Conservation (phyloP, 92 coral and sea anemone species). For the Epizoanthus rinbou region DNA sequence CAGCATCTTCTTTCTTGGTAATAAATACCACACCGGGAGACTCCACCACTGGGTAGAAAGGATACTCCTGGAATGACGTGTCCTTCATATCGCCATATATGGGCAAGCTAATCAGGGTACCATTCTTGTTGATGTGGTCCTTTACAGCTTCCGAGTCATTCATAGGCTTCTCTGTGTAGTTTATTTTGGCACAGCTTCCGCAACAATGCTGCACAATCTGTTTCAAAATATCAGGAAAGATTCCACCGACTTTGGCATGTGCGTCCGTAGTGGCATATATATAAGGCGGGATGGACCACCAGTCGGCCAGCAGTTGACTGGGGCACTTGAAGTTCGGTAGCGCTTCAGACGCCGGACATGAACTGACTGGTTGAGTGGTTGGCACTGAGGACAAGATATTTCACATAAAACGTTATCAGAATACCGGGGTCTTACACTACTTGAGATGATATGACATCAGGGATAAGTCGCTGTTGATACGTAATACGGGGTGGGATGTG, state of each 20-base stretch:
- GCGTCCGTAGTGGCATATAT: slow-evolving; percentile 63
- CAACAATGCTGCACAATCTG: slow-evolving; percentile 71
- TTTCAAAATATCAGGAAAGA: slow-evolving; percentile 68
- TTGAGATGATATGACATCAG: no score
- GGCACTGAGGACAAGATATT: background rate
- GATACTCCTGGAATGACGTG: slow-evolving; percentile 76
- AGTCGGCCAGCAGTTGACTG: slow-evolving; percentile 68
- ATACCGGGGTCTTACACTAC: no score
- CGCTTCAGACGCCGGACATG: slow-evolving; percentile 11
- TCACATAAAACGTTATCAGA: background rate
- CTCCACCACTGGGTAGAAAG: slow-evolving; percentile 95
- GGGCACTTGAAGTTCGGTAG: slow-evolving; percentile 54
- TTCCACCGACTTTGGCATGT: slow-evolving; percentile 61
- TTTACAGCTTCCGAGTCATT: slow-evolving; percentile 98
- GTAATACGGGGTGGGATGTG: no score
- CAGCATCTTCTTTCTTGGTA: slow-evolving; percentile 87
- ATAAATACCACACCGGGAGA: slow-evolving; percentile 98
- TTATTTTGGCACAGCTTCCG: slow-evolving; percentile 75
- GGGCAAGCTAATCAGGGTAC: slow-evolving; percentile 87
- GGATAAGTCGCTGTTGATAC: no score
- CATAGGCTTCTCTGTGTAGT: slow-evolving; percentile 65
- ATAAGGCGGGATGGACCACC: slow-evolving; percentile 99
- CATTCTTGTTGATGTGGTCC: slow-evolving; percentile 78
- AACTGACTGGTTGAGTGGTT: background rate
- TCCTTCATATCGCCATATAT: slow-evolving; percentile 99